Evolutionary conservation across 2,797 vertebrate species (phyloP).

Genomic region (Dicrostonyx torquatus): DNA sequence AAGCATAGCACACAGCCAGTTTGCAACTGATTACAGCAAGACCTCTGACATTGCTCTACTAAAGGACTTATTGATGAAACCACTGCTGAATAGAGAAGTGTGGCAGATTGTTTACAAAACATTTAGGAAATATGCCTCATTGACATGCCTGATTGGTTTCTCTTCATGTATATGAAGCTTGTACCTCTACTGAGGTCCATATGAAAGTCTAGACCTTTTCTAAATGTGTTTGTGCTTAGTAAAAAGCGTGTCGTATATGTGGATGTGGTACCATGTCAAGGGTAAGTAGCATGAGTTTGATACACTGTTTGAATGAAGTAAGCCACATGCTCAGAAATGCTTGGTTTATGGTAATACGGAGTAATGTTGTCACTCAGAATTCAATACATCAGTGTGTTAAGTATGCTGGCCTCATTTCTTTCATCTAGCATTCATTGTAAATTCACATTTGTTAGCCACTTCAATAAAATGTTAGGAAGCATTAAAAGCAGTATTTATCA

Average conservation of each 20-base stretch:
- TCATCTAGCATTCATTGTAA: not conserved
- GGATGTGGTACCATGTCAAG: not conserved
- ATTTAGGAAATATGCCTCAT: constrained; percentile 12
- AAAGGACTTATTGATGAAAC: constrained; percentile 19
- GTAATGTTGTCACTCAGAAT: not conserved
- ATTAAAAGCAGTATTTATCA: not conserved
- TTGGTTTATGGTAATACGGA: not conserved
- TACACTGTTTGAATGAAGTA: not conserved
- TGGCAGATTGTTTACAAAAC: constrained; percentile 47
- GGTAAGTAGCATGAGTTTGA: not conserved
- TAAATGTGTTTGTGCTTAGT: not conserved
- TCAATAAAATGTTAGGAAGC: not conserved
- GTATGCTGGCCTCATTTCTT: not conserved
- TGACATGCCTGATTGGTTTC: constrained; percentile 35
- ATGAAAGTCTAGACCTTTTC: not conserved
- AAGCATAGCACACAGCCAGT: constrained; percentile 43
- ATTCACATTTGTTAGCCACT: not conserved
- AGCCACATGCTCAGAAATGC: not conserved
- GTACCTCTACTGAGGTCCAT: not conserved
- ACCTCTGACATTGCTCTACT: constrained; percentile 41
- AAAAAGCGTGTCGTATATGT: not conserved
- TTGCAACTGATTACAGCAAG: constrained; percentile 45
- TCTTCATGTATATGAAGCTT: constrained; percentile 7
- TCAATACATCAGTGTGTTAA: not conserved
- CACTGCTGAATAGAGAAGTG: not conserved